Percentiles rank a stretch among this genome's conserved stretches.
Conservation (phyloP, 2,113 vertebrate genomes). For the Archocentrus centrarchus region DNA sequence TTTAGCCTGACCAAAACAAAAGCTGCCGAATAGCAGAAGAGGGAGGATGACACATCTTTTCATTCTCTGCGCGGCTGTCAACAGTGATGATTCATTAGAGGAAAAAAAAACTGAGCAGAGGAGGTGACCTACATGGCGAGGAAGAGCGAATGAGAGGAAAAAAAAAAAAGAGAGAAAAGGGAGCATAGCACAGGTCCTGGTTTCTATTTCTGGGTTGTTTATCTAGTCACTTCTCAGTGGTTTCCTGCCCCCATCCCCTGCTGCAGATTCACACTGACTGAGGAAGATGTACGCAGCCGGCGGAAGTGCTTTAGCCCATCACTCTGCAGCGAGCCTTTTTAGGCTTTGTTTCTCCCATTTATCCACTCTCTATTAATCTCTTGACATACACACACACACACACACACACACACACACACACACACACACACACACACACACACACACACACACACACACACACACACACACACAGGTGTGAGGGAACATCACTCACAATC, state of each 20-base stretch:
- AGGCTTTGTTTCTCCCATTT: constrained; percentile 23
- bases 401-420: too few species aligned
- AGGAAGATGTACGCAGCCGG: constrained; percentile 38
- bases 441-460: too few species aligned
- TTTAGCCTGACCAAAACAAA: constrained; percentile 47
- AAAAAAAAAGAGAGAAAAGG: constrained; percentile 12
- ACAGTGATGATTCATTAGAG: constrained; percentile 60
- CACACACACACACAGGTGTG: background rate
- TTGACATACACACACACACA: background rate
- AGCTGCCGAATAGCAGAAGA: constrained; percentile 40
- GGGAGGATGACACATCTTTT: constrained; percentile 64
- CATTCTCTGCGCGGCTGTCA: constrained; percentile 49
- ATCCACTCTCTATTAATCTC: constrained; percentile 10
- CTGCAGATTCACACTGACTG: constrained; percentile 53
- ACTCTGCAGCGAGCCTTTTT: background rate
- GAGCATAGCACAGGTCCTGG: constrained; percentile 19
- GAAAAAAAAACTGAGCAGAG: constrained; percentile 52
- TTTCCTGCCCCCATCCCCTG: constrained; percentile 65
- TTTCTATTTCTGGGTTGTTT: constrained; percentile 78
- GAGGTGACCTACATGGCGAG: constrained; percentile 72
- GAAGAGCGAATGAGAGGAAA: constrained; percentile 26
- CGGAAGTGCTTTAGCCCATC: constrained; percentile 30
- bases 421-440: too few species aligned
- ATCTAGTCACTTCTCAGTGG: constrained; percentile 60
- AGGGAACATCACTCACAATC: constrained; percentile 19